These are phyloP conservation scores for Halocaridina rubra DNA, from an alignment of 2,888 invertebrate species.

Conservation along the genomic window DNA sequence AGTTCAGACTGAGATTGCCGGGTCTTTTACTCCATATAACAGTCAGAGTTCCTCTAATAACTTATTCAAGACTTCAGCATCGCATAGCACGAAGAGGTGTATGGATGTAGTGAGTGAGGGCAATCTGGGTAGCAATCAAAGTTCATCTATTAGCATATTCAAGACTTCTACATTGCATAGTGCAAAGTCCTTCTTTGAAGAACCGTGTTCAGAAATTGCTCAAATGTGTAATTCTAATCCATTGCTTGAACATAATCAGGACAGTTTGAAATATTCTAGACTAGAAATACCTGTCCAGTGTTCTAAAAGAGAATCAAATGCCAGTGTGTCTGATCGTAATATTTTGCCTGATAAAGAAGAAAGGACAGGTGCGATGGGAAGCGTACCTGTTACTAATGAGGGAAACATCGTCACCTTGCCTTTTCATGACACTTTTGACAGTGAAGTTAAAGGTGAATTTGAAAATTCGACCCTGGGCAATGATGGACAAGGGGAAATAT, in stretches of 20 bases:
- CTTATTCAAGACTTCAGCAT: no score
- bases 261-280: no score
- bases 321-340: background rate
- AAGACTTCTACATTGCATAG: background rate
- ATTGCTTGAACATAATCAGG: slow-evolving; percentile 36
- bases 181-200: background rate
- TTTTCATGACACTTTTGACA: background rate
- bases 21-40: background rate
- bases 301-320: background rate
- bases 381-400: background rate
- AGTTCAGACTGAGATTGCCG: slow-evolving; percentile 20
- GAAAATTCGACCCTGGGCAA: slow-evolving; percentile 1
- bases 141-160: no score
- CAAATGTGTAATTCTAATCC: slow-evolving; percentile 30
- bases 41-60: background rate
- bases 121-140: no score
- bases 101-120: no score
- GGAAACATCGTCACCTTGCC: background rate
- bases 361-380: background rate
- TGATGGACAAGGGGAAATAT: slow-evolving; percentile 20
- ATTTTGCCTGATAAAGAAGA: background rate
- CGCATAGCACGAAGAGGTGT: no score
- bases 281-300: background rate
- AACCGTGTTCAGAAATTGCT: slow-evolving; percentile 11
- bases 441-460: slow-evolving; percentile 27